A percentile compares a stretch with the other conserved stretches of the same genome.
Evolutionary conservation across 2,113 vertebrate genomes (phyloP).

Genomic region (Erythrocercus mccallii): DNA sequence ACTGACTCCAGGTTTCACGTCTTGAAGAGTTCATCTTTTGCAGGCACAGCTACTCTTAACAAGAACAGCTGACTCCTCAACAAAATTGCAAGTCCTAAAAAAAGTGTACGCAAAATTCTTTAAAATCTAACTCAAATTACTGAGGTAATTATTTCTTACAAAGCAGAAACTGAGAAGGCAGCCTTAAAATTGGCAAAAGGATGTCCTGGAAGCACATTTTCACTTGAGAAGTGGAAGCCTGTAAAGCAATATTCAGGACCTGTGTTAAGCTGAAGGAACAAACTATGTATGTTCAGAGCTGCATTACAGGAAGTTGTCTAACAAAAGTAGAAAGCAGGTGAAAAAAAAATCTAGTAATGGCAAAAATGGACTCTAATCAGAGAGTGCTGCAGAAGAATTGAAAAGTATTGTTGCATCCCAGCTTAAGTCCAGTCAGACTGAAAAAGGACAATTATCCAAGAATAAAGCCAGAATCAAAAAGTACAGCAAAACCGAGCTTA

Average conservation of each 20-base stretch:
- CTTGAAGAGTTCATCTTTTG: not conserved
- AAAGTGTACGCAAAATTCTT: not conserved
- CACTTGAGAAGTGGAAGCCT: not conserved
- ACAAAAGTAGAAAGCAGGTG: not conserved
- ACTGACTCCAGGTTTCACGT: not conserved
- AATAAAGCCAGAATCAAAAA: not conserved
- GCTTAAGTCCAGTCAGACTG: not conserved
- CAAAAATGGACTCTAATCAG: not conserved
- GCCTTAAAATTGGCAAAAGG: not conserved
- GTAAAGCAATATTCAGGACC: not conserved
- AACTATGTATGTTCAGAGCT: not conserved
- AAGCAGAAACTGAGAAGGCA: slow-evolving; percentile 1
- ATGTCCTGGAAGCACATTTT: not conserved
- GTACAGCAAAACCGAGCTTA: not conserved
- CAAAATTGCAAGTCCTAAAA: not conserved
- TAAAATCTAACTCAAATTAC: slow-evolving; percentile 15
- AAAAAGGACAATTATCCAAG: not conserved
- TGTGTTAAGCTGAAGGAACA: not conserved
- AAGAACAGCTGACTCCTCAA: not conserved
- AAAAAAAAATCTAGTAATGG: not conserved
- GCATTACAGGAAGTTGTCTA: not conserved
- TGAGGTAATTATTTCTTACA: not conserved
- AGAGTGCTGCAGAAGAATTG: not conserved
- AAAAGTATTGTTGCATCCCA: not conserved
- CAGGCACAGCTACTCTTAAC: not conserved